A percentile compares a stretch with the other conserved stretches of the same genome.
Evolutionary conservation across 2,797 vertebrate species (phyloP).

Genomic region (Chromis chromis): DNA sequence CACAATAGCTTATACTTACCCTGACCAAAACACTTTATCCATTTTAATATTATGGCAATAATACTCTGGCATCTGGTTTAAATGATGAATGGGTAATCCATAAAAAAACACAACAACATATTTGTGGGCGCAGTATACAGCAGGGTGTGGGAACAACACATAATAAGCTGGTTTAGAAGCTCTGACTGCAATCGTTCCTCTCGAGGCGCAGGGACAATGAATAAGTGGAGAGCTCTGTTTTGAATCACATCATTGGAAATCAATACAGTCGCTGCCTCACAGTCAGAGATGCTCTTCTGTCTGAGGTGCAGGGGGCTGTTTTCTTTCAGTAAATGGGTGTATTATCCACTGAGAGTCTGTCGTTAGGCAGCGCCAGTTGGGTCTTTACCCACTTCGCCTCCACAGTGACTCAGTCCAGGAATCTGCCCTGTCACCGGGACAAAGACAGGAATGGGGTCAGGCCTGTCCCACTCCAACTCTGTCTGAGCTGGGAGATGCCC

Average conservation of each 20-base stretch:
- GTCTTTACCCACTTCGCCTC: conserved; percentile 12
- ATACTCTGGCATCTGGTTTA: conserved; percentile 38
- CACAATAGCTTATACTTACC: neutral
- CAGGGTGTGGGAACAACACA: conserved; percentile 54
- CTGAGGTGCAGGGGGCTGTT: conserved; percentile 2
- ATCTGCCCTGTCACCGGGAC: conserved; percentile 76
- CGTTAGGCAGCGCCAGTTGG: neutral
- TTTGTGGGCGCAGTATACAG: conserved; percentile 53
- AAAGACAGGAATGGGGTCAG: conserved; percentile 79
- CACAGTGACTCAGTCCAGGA: conserved; percentile 56
- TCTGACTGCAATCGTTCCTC: conserved; percentile 39
- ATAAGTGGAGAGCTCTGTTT: conserved; percentile 38
- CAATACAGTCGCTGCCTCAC: conserved; percentile 46
- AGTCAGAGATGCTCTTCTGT: conserved; percentile 64
- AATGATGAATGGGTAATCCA: conserved; percentile 41
- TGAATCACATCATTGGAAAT: conserved; percentile 61
- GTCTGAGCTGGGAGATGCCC: conserved; percentile 58
- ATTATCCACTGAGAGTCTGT: conserved; percentile 19
- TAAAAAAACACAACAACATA: conserved; percentile 54
- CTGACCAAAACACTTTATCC: conserved; percentile 13
- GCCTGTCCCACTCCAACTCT: conserved; percentile 65
- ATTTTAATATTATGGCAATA: conserved; percentile 39
- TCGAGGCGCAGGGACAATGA: conserved; percentile 27
- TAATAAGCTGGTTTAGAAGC: conserved; percentile 40
- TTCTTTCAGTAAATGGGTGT: conserved; percentile 33